These are phyloP conservation scores for Pogona vitticeps DNA, from an alignment of 2,113 vertebrate species.

Conservation along the genomic window DNA sequence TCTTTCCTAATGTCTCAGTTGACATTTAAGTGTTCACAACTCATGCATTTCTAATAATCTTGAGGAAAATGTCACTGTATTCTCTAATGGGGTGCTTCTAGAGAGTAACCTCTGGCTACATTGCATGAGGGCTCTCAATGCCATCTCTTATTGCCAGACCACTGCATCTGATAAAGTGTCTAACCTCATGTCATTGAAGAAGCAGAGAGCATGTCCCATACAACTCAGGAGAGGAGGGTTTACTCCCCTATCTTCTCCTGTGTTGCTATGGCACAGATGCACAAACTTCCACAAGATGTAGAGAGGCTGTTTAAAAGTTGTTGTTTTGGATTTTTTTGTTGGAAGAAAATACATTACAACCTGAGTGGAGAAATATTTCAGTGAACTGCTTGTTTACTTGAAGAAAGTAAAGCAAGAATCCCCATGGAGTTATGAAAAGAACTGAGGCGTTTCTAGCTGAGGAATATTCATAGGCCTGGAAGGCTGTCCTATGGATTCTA, in stretches of 20 bases:
- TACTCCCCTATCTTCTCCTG: neutral
- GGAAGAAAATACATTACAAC: neutral
- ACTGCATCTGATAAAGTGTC: neutral
- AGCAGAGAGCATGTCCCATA: conserved; percentile 12
- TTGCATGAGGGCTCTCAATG: neutral
- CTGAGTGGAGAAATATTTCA: neutral
- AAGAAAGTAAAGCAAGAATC: neutral
- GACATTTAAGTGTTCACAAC: conserved; percentile 63
- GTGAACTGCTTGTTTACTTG: neutral
- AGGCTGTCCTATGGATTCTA: neutral
- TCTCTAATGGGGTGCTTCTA: conserved; percentile 48
- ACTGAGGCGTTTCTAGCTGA: too few species aligned
- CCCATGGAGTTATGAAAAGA: neutral
- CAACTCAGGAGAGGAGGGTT: rapidly evolving
- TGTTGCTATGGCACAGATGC: neutral
- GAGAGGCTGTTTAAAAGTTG: too few species aligned
- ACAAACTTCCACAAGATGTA: neutral
- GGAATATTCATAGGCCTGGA: neutral
- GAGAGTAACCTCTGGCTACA: conserved; percentile 7
- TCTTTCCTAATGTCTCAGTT: conserved; percentile 60
- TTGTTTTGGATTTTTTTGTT: neutral
- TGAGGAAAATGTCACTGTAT: conserved; percentile 65
- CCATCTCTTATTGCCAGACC: conserved; percentile 4
- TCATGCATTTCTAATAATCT: conserved; percentile 67
- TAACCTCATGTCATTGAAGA: rapidly evolving